Evolutionary conservation across 2,113 vertebrate genomes (phyloP), one percentile per base, ranked within the genome.

Genomic region (Cyanoderma ruficeps): DNA sequence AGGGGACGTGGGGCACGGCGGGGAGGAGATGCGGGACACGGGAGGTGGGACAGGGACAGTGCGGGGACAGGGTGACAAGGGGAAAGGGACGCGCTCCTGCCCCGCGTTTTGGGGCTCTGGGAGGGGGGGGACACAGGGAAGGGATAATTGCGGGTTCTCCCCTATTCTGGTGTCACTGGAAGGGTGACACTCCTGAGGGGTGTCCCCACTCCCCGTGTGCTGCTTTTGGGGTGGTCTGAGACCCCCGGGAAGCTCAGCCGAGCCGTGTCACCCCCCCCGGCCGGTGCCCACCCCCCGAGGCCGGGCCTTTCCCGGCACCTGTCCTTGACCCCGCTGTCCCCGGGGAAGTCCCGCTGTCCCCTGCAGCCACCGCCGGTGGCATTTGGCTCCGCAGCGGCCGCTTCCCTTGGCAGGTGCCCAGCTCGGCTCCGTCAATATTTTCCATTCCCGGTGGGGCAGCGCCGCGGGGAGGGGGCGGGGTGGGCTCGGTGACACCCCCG

Each of bases 371-470:
- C 78, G 6, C 6, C 6, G 39, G 39, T 15, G 46, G 46, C 78
- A 1, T 60, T 81, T 14, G 31, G 55, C 64, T 55, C 81, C 4
- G 57, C n/a, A 5, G 56, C 7, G 64, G 37, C 82, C 18, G n/a
- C 64, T 77, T 76, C 81, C 94, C 78, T 37, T 76, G 94, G 91
- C 94, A 27, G 47, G 11, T 33, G 22, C 78, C 91, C 93, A 90
- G 60, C 79, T 31, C 60, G 1, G 69, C 13, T 1, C 60, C 11
- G 3, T 95, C 96, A 37, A 93, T 95, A 90, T 2, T 96, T 93
- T 92, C 94, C 96, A 95, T 95, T 78, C 82, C 88, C 96, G 1
- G 84, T 46, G 83, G 69, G 93, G 44, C 90, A 82, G 75, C 2
- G 64, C 35, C 6, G 17, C 11, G 20, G 87, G 65, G 80, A 15